Base-by-base conservation (phyloP, 2,113 vertebrate genomes). In the Argyrosomus japonicus region DNA sequence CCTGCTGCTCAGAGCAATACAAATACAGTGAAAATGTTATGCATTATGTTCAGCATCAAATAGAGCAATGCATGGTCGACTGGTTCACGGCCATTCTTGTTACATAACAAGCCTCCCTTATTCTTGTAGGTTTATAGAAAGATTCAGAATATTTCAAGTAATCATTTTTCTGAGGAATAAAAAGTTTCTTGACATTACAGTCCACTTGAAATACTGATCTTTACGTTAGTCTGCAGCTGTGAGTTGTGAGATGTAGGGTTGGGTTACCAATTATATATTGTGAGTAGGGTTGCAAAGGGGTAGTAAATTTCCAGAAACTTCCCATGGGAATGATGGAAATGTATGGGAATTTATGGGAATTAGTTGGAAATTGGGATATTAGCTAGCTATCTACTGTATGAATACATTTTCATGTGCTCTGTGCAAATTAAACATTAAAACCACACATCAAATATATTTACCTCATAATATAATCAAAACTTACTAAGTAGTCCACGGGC, bases 1-100 rank as follows among this genome's bases (percentile, higher is more conserved):
- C 43, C 32, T 63, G 80, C 76, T 70, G 50, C 63, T 40, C 45
- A 43, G 69, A 90, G 92, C 86, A 86, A 90, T 91, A 82, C 60
- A 75, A 53, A 82, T 83, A 83, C 58, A 56, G 51, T 68, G 45
- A 75, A 78, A 83, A 82, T 67, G 53, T 11, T 89, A 86, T 73
- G 51, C 78, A 75, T 89, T 64, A 79, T 67, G 76, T 69, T 72
- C 18, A 74, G 25, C 50, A 27, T 82, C 60, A 56, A n/a, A 58
- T 25, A 86, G 43, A 84, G 74, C 50, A 57, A 58, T 68, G 29
- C 62, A 13, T n/a, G 2, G 65, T 51, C 56, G 50, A 36, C 78
- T 70, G 47, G 29, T 48, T 50, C 50, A 18, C 43, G 14, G 47
- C n/a, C 2, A 23, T 48, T 77, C 36, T 12, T 45, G 60, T 92